phyloP scores from a whole-genome alignment of 2,888 invertebrate species.

The Cheilosia vulpina region DNA sequence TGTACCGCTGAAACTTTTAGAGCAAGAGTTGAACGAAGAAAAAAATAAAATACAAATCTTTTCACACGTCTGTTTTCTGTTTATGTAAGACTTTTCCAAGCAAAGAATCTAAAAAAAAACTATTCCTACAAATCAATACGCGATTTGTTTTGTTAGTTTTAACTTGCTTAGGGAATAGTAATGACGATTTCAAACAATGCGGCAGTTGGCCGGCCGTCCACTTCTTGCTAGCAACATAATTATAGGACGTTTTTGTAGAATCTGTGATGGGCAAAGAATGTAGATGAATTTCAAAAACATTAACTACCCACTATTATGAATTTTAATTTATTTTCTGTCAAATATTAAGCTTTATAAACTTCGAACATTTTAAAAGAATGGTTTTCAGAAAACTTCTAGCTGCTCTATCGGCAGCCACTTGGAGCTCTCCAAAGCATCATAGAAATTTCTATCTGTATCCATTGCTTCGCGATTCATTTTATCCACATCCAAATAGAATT shows the following conservation, averaged over 20 bases:
- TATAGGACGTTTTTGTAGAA: too few relatives aligned
- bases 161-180: too few relatives aligned
- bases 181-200: too few relatives aligned
- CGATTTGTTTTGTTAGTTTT: too few relatives aligned
- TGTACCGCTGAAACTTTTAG: not conserved
- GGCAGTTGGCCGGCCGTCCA: too few relatives aligned
- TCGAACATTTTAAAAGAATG: slow-evolving; percentile 80
- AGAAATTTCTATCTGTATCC: slow-evolving; percentile 90
- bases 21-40: not conserved
- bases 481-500: slow-evolving; percentile 89
- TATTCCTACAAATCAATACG: too few relatives aligned
- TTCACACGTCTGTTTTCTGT: not conserved
- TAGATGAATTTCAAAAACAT: too few relatives aligned
- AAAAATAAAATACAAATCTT: not conserved
- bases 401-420: slow-evolving; percentile 93
- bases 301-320: too few relatives aligned
- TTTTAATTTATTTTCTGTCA: not conserved
- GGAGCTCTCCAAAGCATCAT: slow-evolving; percentile 92
- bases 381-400: slow-evolving; percentile 86
- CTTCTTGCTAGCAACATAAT: too few relatives aligned
- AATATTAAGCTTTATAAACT: slow-evolving; percentile 74
- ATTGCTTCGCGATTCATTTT: slow-evolving; percentile 90
- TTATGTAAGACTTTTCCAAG: slow-evolving; percentile 32
- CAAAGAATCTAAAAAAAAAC: slow-evolving; percentile 43
- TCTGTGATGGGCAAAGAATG: too few relatives aligned